Evolutionary conservation across 35 echinoderm and acorn worm genomes (phyloP).

Genomic region (Apostichopus parvimensis): DNA sequence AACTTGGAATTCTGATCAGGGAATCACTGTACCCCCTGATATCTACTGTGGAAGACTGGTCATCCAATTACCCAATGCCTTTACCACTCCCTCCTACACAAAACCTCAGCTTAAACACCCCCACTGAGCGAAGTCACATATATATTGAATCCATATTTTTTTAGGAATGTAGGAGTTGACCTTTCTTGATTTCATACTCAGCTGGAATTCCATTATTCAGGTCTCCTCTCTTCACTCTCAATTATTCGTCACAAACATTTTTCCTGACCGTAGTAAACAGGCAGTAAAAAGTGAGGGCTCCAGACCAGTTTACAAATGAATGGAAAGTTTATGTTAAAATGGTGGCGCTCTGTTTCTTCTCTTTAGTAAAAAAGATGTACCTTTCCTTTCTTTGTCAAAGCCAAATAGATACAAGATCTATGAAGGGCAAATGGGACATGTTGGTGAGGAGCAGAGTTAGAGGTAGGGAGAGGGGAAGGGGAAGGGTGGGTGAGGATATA

Average conservation of each 20-base stretch:
- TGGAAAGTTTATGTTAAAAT: background rate
- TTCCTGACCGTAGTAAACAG: background rate
- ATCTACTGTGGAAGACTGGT: too few relatives aligned
- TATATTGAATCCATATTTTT: background rate
- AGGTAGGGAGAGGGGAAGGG: too few relatives aligned
- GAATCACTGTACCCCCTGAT: too few relatives aligned
- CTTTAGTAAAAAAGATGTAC: too few relatives aligned
- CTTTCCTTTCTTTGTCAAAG: too few relatives aligned
- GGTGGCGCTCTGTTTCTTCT: conserved; percentile 7
- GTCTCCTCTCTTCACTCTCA: background rate
- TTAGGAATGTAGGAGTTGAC: conserved; percentile 6
- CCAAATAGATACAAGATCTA: too few relatives aligned
- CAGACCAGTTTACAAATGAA: background rate
- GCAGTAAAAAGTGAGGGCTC: background rate
- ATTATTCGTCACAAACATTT: background rate
- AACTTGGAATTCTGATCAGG: too few relatives aligned
- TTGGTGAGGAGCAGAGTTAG: too few relatives aligned
- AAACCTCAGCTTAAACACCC: background rate
- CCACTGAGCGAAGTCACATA: background rate
- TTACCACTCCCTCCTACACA: background rate
- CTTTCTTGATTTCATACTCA: conserved; percentile 27
- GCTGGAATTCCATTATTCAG: background rate
- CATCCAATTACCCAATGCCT: too few relatives aligned
- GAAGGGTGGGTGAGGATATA: too few relatives aligned
- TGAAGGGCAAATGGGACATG: too few relatives aligned